Percentiles rank a stretch among this genome's conserved stretches.
phyloP scores from a whole-genome alignment of 2,113 vertebrate genomes.

The Toxotes chatareus region DNA sequence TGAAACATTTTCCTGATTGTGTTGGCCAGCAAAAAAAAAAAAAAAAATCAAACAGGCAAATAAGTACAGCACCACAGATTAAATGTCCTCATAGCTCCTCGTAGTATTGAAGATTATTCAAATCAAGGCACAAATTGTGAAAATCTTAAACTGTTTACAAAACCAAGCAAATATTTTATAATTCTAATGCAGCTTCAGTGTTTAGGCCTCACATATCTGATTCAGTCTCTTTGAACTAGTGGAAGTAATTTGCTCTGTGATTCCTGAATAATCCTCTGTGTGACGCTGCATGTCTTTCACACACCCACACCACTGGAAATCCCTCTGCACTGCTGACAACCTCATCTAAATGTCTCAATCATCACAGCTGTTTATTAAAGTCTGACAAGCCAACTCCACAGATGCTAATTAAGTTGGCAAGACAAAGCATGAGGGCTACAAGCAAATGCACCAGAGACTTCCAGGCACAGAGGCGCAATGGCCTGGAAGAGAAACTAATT shows the following conservation, averaged over 20 bases:
- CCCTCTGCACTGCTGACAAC: constrained; percentile 16
- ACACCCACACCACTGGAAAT: constrained; percentile 2
- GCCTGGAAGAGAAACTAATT: constrained; percentile 9
- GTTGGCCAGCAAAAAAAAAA: background rate
- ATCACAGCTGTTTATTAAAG: constrained; percentile 65
- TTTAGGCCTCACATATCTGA: background rate
- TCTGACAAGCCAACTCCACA: constrained; percentile 46
- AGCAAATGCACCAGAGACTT: constrained; percentile 39
- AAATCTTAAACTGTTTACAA: background rate
- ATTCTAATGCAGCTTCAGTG: constrained; percentile 2
- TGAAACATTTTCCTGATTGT: constrained; percentile 58
- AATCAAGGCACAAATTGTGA: background rate
- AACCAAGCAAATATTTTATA: background rate
- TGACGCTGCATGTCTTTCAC: constrained; percentile 16
- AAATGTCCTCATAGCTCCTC: background rate
- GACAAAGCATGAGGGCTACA: constrained; percentile 48
- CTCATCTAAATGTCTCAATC: constrained; percentile 46
- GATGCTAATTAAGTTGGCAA: constrained; percentile 69
- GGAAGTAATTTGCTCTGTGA: background rate
- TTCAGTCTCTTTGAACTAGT: background rate
- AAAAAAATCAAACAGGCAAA: background rate
- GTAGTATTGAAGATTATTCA: background rate
- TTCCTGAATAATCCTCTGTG: constrained; percentile 33
- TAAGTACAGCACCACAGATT: background rate
- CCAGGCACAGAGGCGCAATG: constrained; percentile 7